Base-by-base conservation (phyloP, 92 coral and sea anemone genomes). In the Nematostella vectensis region DNA sequence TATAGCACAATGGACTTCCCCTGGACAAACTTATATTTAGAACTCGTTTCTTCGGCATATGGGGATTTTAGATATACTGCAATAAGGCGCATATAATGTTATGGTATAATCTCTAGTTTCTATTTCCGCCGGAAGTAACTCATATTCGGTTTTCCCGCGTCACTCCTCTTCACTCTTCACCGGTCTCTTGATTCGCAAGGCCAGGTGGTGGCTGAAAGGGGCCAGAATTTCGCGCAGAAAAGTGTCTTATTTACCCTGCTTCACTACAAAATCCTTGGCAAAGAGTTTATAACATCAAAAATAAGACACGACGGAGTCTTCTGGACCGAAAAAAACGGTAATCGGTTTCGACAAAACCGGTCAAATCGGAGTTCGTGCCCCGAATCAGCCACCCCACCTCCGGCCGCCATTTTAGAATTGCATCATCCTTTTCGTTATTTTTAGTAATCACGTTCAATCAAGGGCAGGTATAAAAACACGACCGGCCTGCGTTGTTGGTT, bases 401-500 rank as follows among this genome's bases (percentile, higher is more conserved):
- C 51, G 51, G 4, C 51, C 51, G 51, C 51, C 51, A 45, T 45
- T 45, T 19, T 45, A 4, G 40, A 33, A 45, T 45, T 45, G 51
- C 51, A 45, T 45, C 51, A 45, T 19, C 51, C 51, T n/a, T n/a
- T n/a, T 19, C 23, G 51, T 4, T 45, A 45, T 19, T 19, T 45
- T 9, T 45, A 45, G 51, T 22, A 9, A 45, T 45, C 51, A 45
- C 51, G 51, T 45, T 9, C 51, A 45, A 45, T 6, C 40, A 15
- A 36, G 51, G 21, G 51, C 18, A 4, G 51, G 51, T 45, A 45
- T 45, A 45, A 6, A 45, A 45, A 15, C 17, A 22, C 51, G 12
- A 6, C 51, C 9, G 15, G 18, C 21, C 12, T 22, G 17, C 18
- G 23, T n/a, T 45, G 51, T 45, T 45, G 51, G 51, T 45, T 45